A percentile compares a stretch with the other conserved stretches of the same genome.
Conservation (phyloP, 1,140 invertebrate species). For the Macrobrachium nipponense region DNA sequence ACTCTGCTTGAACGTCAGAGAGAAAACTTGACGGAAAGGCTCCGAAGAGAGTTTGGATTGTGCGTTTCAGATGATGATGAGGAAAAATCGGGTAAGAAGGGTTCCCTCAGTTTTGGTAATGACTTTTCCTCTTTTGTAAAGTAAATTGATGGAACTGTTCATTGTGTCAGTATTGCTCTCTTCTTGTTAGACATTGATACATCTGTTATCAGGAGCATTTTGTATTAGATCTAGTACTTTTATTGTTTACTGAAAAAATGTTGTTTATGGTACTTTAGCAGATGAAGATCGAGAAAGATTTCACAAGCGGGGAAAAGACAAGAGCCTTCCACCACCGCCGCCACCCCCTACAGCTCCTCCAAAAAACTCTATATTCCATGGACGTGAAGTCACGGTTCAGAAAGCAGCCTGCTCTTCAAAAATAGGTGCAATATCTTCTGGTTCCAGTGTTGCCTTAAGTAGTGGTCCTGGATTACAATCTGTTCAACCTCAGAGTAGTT, state of each 20-base stretch:
- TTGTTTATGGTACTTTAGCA: background rate
- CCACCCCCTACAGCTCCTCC: slow-evolving; percentile 46
- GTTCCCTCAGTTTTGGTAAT: background rate
- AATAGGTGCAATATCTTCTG: slow-evolving; percentile 6
- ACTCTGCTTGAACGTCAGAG: slow-evolving; percentile 80
- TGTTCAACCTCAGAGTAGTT: too few species aligned
- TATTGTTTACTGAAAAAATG: background rate
- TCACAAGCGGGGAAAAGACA: slow-evolving; percentile 41
- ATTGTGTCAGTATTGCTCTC: too few species aligned
- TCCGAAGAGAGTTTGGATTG: slow-evolving; percentile 81
- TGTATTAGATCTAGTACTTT: background rate
- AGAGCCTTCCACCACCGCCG: slow-evolving; percentile 39
- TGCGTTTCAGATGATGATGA: slow-evolving; percentile 79
- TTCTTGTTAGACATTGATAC: too few species aligned
- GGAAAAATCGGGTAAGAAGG: slow-evolving; percentile 66
- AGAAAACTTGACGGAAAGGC: slow-evolving; percentile 80
- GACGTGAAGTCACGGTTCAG: slow-evolving; percentile 36
- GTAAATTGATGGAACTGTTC: too few species aligned
- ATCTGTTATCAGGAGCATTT: too few species aligned
- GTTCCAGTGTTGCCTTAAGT: background rate
- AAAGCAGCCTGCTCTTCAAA: slow-evolving; percentile 29
- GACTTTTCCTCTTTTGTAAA: background rate
- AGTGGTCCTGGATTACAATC: background rate
- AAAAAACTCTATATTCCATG: slow-evolving; percentile 52
- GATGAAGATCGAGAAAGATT: slow-evolving; percentile 39